Percentiles rank a stretch among this genome's conserved stretches.
phyloP scores from a whole-genome alignment of 2,888 invertebrate genomes.

The Pherbina coryleti region DNA sequence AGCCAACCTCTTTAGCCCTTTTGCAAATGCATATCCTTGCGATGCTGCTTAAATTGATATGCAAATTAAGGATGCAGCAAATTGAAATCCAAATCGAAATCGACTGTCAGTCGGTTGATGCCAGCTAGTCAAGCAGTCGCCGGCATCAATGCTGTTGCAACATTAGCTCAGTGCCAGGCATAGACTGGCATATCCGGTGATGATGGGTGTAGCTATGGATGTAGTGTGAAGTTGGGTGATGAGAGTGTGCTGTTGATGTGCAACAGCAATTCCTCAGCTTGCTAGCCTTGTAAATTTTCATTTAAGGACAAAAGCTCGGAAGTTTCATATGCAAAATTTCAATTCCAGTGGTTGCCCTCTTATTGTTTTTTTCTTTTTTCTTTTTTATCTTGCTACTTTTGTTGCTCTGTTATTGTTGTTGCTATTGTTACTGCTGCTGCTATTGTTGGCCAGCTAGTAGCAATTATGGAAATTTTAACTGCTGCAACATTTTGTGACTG shows the following conservation, averaged over 20 bases:
- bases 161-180: neutral
- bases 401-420: neutral
- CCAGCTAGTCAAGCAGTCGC: neutral
- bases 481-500: slow-evolving; percentile 9
- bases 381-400: neutral
- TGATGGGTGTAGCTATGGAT: neutral
- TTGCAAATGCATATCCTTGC: neutral
- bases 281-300: neutral
- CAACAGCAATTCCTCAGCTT: neutral
- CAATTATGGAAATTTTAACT: slow-evolving; percentile 34
- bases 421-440: neutral
- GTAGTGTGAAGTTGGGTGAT: neutral
- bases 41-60: slow-evolving; percentile 26
- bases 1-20: neutral
- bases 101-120: slow-evolving; percentile 6
- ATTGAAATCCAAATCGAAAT: slow-evolving; percentile 35
- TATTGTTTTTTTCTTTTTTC: neutral
- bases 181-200: neutral
- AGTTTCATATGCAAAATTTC: slow-evolving; percentile 7
- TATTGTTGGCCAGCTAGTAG: neutral
- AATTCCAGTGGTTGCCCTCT: neutral
- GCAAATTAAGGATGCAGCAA: slow-evolving; percentile 37
- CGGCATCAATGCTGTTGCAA: neutral
- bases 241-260: neutral
- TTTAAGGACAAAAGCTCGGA: neutral